Base-by-base conservation (phyloP, 2,113 vertebrate species). In the Platysteira castanea region DNA sequence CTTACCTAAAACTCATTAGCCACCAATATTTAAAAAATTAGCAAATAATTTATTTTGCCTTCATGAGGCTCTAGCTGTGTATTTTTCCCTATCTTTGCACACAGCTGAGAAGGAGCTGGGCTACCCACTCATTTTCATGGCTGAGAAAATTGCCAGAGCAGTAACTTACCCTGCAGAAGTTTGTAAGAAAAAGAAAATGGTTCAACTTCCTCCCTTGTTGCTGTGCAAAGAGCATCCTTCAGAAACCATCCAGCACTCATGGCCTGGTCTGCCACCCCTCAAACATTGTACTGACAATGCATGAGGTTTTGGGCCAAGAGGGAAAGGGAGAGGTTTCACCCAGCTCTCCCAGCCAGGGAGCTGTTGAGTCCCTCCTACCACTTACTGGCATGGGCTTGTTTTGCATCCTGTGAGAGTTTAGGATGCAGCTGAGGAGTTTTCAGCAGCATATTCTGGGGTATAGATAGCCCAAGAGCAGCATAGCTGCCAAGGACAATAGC, bases 271-370 rank as follows among this genome's bases (percentile, higher is more conserved):
- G 60, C 46, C 91, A 65, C 17, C 23, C 22, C n/a, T 81, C 37
- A n/a, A 9, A 69, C 8, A 52, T 9, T 0, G 0, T n/a, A 13
- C 21, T 80, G 80, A 60, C 27, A 33, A 3, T 1, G 2, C 17
- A 26, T 1, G 3, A 30, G 13, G 3, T 6, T 86, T 18, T 5
- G 13, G 33, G n/a, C 16, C 49, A 52, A 39, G 39, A 24, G 19
- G 10, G 13, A 75, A 41, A 42, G 50, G 11, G 11, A 76, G 41
- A 83, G 13, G 21, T 54, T 93, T 89, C 46, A 68, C 28, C 1
- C 53, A 60, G 4, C 7, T 35, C 11, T 80, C 11, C 17, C 57
- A 68, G 13, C 2, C 60, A 85, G 8, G 13, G 11, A 54, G 5
- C 24, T 11, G 0, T 30, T 6, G 2, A 9, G 7, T 53, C 9